Evolutionary conservation across 2,113 vertebrate genomes (phyloP).

Genomic region (Forbesichthys agassizii): DNA sequence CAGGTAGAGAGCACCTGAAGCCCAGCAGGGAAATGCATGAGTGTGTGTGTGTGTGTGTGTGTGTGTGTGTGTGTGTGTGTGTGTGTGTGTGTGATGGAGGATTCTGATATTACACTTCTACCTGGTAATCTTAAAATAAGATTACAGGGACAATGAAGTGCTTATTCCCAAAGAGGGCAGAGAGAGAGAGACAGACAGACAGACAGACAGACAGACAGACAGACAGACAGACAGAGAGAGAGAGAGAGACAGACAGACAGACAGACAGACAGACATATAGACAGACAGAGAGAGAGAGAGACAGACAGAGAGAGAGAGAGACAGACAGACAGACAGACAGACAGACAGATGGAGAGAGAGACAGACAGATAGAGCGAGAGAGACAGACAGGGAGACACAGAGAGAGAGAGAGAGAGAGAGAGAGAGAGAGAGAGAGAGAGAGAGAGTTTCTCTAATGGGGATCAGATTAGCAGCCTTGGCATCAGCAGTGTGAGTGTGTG

Average conservation of each 20-base stretch:
- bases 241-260: not conserved
- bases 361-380: not conserved
- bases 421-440: not conserved
- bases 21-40: too few species aligned
- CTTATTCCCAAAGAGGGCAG: slow-evolving; percentile 21
- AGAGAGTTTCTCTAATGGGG: slow-evolving; percentile 11
- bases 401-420: too few species aligned
- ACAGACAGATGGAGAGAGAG: not conserved
- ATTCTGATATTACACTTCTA: slow-evolving; percentile 18
- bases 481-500: slow-evolving; percentile 41
- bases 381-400: not conserved
- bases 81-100: slow-evolving; percentile 15
- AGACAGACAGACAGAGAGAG: not conserved
- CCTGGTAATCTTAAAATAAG: slow-evolving; percentile 63
- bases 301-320: not conserved
- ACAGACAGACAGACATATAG: too few species aligned
- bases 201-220: not conserved
- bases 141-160: slow-evolving; percentile 46
- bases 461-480: slow-evolving; percentile 48
- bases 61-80: slow-evolving; percentile 12
- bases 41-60: slow-evolving; percentile 17
- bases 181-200: slow-evolving; percentile 4
- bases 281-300: not conserved
- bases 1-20: too few species aligned
- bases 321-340: not conserved